A percentile compares a stretch with the other conserved stretches of the same genome.
phyloP scores from a whole-genome alignment of 30 jellyfish, hydroid and myxozoan species.

The Haliclystus octoradiatus region DNA sequence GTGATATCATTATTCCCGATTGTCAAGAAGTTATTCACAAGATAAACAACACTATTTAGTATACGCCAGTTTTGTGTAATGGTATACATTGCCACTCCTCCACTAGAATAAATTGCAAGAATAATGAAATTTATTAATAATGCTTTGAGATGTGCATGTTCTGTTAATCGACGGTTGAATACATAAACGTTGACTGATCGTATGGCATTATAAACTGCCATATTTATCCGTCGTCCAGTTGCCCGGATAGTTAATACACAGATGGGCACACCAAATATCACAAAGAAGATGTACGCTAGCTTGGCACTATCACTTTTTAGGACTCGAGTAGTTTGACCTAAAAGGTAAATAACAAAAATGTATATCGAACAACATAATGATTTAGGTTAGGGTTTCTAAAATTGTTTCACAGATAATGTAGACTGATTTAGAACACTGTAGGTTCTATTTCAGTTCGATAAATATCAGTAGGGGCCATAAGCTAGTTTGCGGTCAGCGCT shows the following conservation, averaged over 20 bases:
- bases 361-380: background rate
- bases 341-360: background rate
- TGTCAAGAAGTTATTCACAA: slow-evolving; percentile 62
- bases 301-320: slow-evolving; percentile 59
- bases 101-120: slow-evolving; percentile 36
- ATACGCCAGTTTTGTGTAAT: slow-evolving; percentile 75
- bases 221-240: slow-evolving; percentile 91
- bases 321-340: slow-evolving; percentile 89
- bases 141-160: slow-evolving; percentile 83
- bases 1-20: slow-evolving; percentile 69
- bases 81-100: slow-evolving; percentile 50
- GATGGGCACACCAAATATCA: slow-evolving; percentile 82
- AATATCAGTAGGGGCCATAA: too few species aligned
- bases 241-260: slow-evolving; percentile 85
- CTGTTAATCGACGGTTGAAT: slow-evolving; percentile 81
- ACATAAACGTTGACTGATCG: slow-evolving; percentile 78
- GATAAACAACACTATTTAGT: slow-evolving; percentile 45
- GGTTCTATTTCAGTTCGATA: too few species aligned
- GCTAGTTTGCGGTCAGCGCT: too few species aligned
- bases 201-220: slow-evolving; percentile 65
- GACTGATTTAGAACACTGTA: too few species aligned
- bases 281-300: slow-evolving; percentile 73
- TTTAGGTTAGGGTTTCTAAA: too few species aligned
- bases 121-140: slow-evolving; percentile 44
- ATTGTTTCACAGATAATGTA: too few species aligned